Base-by-base conservation (phyloP, 2,888 invertebrate species). In the Phortica magna region DNA sequence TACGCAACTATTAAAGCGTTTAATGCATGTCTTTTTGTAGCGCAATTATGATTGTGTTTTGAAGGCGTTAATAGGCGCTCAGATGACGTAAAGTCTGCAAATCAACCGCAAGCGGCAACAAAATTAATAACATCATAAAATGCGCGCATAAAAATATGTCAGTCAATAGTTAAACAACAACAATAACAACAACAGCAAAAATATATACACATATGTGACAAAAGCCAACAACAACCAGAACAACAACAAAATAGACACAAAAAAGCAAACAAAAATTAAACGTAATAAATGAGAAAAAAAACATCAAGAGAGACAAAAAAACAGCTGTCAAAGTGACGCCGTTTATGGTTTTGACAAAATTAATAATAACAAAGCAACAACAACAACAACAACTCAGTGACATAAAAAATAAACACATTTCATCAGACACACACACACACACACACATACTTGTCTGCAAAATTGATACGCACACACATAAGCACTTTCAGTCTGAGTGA, bases 321-420 rank as follows among this genome's bases (percentile, higher is more conserved):
- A 67, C 76, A 81, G 76, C 80, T 82, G 84, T 79, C 83, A 84
- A 81, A 80, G 78, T 81, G 84, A 82, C 85, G 84, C 85, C 85
- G 81, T 83, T 84, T 79, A 80, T 74, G 78, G 78, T 76, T 17
- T 79, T 79, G 79, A 75, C 79, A 78, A 77, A 61, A 76, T 80
- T 72, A 79, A 81, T 68, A 79, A 77, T 41, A 67, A 70, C 76
- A 68, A 43, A 55, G 39, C 43, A 77, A 71, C 74, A 39, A 59
- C 57, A 65, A 64, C n/a, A 67, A 75, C 39, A 31, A 41, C n/a
- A 65, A 65, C 12, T 39, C 41, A 65, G 17, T 14, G 12, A 31
- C 5, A 41, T 41, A 65, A 65, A 65, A 22, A 17, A 61, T 22
- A 22, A 12, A 59, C 59, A n/a, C n/a, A n/a, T 17, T 17, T 9